Evolutionary conservation across 2,797 vertebrate genomes (phyloP).

Genomic region (Falco concolor): DNA sequence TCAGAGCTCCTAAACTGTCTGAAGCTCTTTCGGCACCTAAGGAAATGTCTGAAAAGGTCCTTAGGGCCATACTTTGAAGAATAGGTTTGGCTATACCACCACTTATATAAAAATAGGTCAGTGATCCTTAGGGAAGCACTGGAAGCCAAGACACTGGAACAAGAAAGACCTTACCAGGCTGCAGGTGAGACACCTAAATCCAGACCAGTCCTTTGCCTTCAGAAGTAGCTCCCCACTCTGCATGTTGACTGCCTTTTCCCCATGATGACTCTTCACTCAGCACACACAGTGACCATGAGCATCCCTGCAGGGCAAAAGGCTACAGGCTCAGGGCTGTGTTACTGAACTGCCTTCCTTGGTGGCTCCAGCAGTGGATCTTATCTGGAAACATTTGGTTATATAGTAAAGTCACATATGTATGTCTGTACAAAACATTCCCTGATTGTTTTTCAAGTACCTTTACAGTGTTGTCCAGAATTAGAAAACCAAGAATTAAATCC

Average conservation of each 20-base stretch:
- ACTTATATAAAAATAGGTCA: neutral
- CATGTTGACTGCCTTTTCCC: fast-evolving
- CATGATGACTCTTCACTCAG: neutral
- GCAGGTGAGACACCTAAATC: neutral
- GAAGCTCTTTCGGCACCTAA: neutral
- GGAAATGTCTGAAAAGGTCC: neutral
- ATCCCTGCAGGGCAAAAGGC: neutral
- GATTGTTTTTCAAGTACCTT: neutral
- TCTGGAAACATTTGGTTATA: fast-evolving
- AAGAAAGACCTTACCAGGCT: neutral
- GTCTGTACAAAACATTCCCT: neutral
- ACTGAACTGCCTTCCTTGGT: neutral
- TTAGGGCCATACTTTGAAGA: neutral
- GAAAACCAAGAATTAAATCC: neutral
- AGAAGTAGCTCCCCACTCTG: neutral
- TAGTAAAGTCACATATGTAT: neutral
- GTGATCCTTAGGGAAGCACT: neutral
- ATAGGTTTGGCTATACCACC: neutral
- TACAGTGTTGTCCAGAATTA: neutral
- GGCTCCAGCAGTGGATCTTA: neutral
- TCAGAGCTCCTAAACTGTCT: neutral
- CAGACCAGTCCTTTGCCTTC: neutral
- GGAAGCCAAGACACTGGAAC: neutral
- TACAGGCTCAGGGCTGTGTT: neutral
- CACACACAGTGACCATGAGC: fast-evolving